phyloP scores from a whole-genome alignment of 1,140 invertebrate species.

The Mamestra configurata region DNA sequence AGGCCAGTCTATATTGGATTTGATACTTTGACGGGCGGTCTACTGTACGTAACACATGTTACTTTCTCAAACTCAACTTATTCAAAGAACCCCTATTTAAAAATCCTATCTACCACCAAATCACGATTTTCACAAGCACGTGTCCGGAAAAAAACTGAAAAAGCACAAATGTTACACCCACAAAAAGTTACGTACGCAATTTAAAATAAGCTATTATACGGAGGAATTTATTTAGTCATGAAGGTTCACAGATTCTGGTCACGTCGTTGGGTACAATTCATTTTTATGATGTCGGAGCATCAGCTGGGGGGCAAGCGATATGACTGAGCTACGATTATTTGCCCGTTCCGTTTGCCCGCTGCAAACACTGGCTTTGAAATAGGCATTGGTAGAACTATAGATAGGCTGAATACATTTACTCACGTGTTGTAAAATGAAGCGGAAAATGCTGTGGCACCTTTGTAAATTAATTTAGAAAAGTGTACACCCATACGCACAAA shows the following conservation, averaged over 20 bases:
- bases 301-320: constrained; percentile 37
- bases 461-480: not conserved
- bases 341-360: constrained; percentile 24
- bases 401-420: constrained; percentile 9
- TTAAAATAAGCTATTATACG: constrained; percentile 39
- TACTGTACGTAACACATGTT: no score
- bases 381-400: constrained; percentile 5
- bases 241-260: constrained; percentile 41
- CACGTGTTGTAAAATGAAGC: not conserved
- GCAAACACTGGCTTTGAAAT: constrained; percentile 35
- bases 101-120: not conserved
- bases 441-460: constrained; percentile 1
- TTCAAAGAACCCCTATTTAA: not conserved
- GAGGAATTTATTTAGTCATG: constrained; percentile 46
- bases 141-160: constrained; percentile 5
- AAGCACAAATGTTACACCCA: constrained; percentile 37
- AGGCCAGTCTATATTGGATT: no score
- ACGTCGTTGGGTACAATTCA: constrained; percentile 58
- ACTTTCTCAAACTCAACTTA: no score
- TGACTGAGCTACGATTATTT: constrained; percentile 41
- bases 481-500: no score
- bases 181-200: constrained; percentile 41
- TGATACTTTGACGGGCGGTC: no score
- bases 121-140: constrained; percentile 10
- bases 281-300: constrained; percentile 60